phyloP scores from a whole-genome alignment of 2,797 vertebrate genomes.

The Pantherophis vulpinus region DNA sequence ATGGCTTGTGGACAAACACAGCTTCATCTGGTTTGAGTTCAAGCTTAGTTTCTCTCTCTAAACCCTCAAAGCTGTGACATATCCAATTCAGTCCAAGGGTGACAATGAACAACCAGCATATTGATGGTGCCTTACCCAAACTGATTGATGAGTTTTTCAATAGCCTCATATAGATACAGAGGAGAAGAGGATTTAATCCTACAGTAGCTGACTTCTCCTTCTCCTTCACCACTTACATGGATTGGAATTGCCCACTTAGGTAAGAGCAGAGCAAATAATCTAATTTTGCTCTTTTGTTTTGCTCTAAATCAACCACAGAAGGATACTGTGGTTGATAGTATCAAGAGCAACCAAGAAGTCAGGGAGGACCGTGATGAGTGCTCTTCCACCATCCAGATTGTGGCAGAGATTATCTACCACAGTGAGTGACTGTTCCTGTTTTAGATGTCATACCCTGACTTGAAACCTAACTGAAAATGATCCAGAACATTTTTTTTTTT shows the following conservation, averaged over 20 bases:
- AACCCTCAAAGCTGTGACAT: background rate
- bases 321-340: background rate
- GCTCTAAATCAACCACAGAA: background rate
- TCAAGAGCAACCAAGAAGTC: background rate
- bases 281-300: background rate
- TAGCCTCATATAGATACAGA: background rate
- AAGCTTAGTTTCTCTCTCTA: background rate
- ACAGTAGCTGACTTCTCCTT: background rate
- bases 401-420: background rate
- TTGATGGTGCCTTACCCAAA: background rate
- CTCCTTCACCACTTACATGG: background rate
- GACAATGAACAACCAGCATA: background rate
- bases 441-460: background rate
- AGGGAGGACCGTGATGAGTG: background rate
- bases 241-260: background rate
- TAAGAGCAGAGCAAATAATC: background rate
- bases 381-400: background rate
- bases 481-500: background rate
- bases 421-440: background rate
- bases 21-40: background rate
- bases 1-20: background rate
- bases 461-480: background rate
- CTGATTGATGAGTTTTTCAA: background rate
- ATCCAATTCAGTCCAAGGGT: background rate
- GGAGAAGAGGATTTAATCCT: background rate